Conservation (phyloP, 2,888 invertebrate genomes). For the Lathronympha strigana region DNA sequence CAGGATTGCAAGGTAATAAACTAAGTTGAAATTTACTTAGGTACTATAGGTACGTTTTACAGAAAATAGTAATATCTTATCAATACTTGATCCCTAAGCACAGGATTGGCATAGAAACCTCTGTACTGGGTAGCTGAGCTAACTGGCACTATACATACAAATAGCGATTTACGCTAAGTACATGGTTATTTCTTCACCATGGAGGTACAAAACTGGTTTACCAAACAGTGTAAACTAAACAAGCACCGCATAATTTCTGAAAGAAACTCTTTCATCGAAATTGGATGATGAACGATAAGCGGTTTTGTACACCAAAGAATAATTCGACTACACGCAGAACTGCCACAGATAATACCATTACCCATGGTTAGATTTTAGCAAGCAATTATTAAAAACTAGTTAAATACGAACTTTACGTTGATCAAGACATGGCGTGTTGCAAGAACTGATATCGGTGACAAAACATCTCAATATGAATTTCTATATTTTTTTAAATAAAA, state of each 20-base stretch:
- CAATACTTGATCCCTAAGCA: too few species aligned
- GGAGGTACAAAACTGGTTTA: slow-evolving; percentile 55
- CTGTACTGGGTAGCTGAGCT: not conserved
- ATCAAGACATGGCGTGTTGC: too few species aligned
- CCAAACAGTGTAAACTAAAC: slow-evolving; percentile 65
- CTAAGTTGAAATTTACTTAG: too few species aligned
- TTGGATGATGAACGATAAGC: slow-evolving; percentile 65
- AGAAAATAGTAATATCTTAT: too few species aligned
- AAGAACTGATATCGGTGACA: too few species aligned
- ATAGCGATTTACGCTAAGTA: not conserved
- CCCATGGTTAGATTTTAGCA: too few species aligned
- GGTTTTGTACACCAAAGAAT: slow-evolving; percentile 28
- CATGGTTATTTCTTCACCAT: slow-evolving; percentile 38
- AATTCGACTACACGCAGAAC: not conserved
- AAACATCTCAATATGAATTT: too few species aligned
- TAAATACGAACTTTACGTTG: too few species aligned
- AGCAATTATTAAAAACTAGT: too few species aligned
- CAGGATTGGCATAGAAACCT: not conserved
- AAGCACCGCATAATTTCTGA: slow-evolving; percentile 61
- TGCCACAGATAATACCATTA: not conserved
- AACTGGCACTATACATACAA: not conserved
- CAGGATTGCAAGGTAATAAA: slow-evolving; percentile 6
- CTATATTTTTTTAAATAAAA: too few species aligned
- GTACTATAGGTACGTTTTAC: too few species aligned
- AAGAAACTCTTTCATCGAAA: slow-evolving; percentile 61